Conservation (phyloP, 1,140 invertebrate genomes). For the Zophobas atratus region DNA sequence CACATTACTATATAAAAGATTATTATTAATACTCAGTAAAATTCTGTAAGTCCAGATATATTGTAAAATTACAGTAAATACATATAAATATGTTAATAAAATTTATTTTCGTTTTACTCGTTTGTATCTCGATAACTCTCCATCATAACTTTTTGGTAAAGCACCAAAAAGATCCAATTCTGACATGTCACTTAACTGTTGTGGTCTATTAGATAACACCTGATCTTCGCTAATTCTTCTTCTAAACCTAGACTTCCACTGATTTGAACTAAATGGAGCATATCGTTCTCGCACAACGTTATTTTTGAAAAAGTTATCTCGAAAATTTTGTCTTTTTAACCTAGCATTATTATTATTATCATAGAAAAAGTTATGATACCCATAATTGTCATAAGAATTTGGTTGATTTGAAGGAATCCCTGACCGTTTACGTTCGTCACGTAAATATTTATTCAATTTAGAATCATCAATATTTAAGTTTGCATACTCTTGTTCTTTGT, state of each 20-base stretch:
- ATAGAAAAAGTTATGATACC: neutral
- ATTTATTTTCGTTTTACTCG: conserved; percentile 60
- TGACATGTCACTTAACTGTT: conserved; percentile 60
- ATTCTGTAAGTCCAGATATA: no score
- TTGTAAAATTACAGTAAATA: no score
- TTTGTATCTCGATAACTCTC: conserved; percentile 63
- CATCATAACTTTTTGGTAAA: conserved; percentile 63
- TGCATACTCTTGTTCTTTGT: neutral
- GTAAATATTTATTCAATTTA: neutral
- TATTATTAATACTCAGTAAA: no score
- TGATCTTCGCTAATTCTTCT: conserved; percentile 48
- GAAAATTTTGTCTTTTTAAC: conserved; percentile 6
- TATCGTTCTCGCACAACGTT: neutral
- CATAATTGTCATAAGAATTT: neutral
- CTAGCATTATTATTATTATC: conserved; percentile 2
- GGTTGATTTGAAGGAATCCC: neutral
- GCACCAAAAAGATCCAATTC: conserved; percentile 65
- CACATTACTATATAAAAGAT: no score
- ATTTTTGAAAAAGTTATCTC: neutral
- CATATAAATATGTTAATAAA: neutral
- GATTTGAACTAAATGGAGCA: neutral
- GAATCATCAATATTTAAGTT: neutral
- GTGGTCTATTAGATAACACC: conserved; percentile 43
- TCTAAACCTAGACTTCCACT: conserved; percentile 20
- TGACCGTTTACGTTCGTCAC: conserved; percentile 3